These are phyloP conservation scores for Drosophila niveifrons DNA, from an alignment of 2,888 invertebrate genomes.

Conservation along the genomic window DNA sequence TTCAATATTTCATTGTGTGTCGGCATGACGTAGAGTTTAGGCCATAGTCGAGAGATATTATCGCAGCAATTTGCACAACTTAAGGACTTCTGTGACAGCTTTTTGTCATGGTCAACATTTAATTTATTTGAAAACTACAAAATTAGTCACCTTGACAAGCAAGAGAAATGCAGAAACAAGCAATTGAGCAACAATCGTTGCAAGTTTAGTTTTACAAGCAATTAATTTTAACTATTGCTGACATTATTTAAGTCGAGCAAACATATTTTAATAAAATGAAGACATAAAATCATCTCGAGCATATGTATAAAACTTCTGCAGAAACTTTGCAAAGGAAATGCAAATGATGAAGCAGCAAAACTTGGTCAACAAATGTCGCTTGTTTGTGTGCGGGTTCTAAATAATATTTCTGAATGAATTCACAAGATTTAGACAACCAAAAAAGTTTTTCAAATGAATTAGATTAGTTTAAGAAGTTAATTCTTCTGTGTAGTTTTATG, in stretches of 20 bases:
- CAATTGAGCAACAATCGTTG: slow-evolving; percentile 6
- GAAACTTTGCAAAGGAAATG: slow-evolving; percentile 47
- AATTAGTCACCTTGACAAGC: slow-evolving; percentile 57
- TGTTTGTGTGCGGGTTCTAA: slow-evolving; percentile 9
- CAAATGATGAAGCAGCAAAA: slow-evolving; percentile 48
- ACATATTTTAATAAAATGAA: slow-evolving; percentile 78
- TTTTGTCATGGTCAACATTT: slow-evolving; percentile 63
- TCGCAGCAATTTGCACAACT: slow-evolving; percentile 49
- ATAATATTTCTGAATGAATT: slow-evolving; percentile 25
- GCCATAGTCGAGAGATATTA: slow-evolving; percentile 27
- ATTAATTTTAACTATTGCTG: slow-evolving; percentile 67
- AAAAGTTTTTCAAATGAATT: neutral
- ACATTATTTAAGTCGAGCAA: slow-evolving; percentile 63
- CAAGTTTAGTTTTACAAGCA: slow-evolving; percentile 65
- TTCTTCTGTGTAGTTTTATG: neutral
- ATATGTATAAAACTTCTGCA: slow-evolving; percentile 65
- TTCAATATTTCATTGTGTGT: slow-evolving; percentile 18
- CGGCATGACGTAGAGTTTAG: slow-evolving; percentile 9
- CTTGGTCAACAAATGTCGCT: slow-evolving; percentile 27
- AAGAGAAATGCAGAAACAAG: slow-evolving; percentile 21
- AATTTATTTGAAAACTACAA: slow-evolving; percentile 66
- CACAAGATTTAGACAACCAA: slow-evolving; percentile 5
- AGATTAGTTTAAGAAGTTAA: neutral
- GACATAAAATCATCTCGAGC: slow-evolving; percentile 61
- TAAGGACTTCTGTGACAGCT: slow-evolving; percentile 49